phyloP scores from a whole-genome alignment of 1,140 invertebrate genomes.

The Drosophila orosa region DNA sequence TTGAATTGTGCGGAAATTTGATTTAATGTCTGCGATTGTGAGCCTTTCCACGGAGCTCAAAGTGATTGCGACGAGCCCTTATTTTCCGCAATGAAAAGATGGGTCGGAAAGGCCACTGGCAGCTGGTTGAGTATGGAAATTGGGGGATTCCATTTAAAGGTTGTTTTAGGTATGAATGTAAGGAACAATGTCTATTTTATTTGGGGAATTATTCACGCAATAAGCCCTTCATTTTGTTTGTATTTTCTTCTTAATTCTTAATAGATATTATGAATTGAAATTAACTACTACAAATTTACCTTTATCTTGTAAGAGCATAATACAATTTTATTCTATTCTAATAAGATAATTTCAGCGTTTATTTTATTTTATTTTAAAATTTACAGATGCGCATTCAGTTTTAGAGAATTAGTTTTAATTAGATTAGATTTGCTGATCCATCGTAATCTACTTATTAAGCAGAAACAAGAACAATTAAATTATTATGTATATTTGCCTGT shows the following conservation, averaged over 20 bases:
- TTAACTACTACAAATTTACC: too few relatives aligned
- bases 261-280: too few relatives aligned
- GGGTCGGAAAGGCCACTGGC: slow-evolving; percentile 27
- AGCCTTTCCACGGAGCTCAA: slow-evolving; percentile 51
- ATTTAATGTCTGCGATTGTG: slow-evolving; percentile 81
- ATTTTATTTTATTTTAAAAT: too few relatives aligned
- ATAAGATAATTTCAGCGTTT: too few relatives aligned
- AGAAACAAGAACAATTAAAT: neutral
- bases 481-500: slow-evolving; percentile 1
- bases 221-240: neutral
- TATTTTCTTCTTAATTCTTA: neutral
- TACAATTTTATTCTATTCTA: too few relatives aligned
- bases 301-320: too few relatives aligned
- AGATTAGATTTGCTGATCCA: too few relatives aligned
- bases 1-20: slow-evolving; percentile 83
- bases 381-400: too few relatives aligned
- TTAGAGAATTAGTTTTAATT: too few relatives aligned
- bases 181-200: neutral
- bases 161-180: neutral
- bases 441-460: neutral
- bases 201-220: neutral
- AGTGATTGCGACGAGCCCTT: slow-evolving; percentile 54
- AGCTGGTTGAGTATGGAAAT: slow-evolving; percentile 20
- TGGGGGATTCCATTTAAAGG: neutral
- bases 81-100: slow-evolving; percentile 21